Conservation (phyloP, 2,113 vertebrate genomes). For the Chaenocephalus aceratus region DNA sequence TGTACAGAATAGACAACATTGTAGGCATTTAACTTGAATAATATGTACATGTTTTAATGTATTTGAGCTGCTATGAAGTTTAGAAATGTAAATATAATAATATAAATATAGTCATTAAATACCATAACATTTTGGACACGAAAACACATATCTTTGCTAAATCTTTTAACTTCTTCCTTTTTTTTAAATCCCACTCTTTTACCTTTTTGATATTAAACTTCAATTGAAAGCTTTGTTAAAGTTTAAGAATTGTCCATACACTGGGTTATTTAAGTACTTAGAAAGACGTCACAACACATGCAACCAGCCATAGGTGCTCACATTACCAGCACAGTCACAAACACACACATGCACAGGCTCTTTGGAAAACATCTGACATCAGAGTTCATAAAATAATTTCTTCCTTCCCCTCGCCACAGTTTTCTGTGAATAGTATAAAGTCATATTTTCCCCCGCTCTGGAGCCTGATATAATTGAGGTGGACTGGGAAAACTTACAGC, state of each 20-base stretch:
- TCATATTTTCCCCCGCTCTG: slow-evolving; percentile 79
- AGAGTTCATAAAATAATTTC: slow-evolving; percentile 76
- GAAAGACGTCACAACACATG: slow-evolving; percentile 20
- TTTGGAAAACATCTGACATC: slow-evolving; percentile 83
- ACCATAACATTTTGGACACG: not conserved
- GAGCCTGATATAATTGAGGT: slow-evolving; percentile 75
- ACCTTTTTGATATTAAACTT: not conserved
- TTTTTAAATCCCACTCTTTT: not conserved
- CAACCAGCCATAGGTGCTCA: slow-evolving; percentile 13
- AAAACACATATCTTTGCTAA: not conserved
- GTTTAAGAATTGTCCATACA: not conserved
- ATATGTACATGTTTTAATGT: not conserved
- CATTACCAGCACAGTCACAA: slow-evolving; percentile 16
- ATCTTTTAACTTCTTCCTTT: not conserved
- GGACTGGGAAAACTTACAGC: slow-evolving; percentile 80
- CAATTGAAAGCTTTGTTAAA: not conserved
- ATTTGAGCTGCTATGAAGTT: slow-evolving; percentile 4
- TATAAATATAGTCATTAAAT: not conserved
- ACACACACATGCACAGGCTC: slow-evolving; percentile 41
- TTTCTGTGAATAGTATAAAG: slow-evolving; percentile 75
- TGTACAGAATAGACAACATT: not conserved
- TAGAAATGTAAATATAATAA: too few species aligned
- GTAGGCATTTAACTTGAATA: not conserved
- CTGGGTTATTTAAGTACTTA: slow-evolving; percentile 7
- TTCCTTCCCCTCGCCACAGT: slow-evolving; percentile 65